phyloP scores from a whole-genome alignment of 2,888 invertebrate species.

The Colostygia pectinataria region DNA sequence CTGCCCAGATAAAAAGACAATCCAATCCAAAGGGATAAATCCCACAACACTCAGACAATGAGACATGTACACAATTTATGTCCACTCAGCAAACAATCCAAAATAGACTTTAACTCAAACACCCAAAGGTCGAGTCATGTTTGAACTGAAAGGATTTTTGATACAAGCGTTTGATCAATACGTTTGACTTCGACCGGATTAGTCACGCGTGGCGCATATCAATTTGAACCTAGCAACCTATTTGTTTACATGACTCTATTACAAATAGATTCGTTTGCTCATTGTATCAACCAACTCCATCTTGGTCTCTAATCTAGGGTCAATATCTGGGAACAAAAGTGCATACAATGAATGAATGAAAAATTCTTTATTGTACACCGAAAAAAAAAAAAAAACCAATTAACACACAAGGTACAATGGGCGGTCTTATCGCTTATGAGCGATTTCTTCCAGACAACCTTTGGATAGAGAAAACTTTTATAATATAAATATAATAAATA shows the following conservation, averaged over 20 bases:
- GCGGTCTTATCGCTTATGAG: no score
- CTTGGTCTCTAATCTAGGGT: no score
- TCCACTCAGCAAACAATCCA: conserved; percentile 11
- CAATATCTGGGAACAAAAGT: background rate
- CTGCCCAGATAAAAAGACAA: background rate
- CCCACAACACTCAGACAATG: background rate
- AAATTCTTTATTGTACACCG: no score
- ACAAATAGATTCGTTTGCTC: background rate
- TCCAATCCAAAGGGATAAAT: background rate
- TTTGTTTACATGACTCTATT: background rate
- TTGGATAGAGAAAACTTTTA: no score
- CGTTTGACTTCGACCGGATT: conserved; percentile 34
- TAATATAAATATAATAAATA: no score
- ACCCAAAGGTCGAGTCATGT: conserved; percentile 9
- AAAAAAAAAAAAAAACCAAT: no score
- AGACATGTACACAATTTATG: conserved; percentile 3
- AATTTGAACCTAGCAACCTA: conserved; percentile 30
- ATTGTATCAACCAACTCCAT: background rate
- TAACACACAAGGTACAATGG: no score
- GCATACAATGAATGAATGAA: no score
- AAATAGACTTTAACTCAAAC: conserved; percentile 10
- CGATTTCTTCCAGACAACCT: no score
- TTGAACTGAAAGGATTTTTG: conserved; percentile 14
- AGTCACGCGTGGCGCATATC: conserved; percentile 34
- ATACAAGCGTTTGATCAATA: conserved; percentile 42